Base-by-base conservation (phyloP, 2,113 vertebrate species). In the Periophthalmus modestus region DNA sequence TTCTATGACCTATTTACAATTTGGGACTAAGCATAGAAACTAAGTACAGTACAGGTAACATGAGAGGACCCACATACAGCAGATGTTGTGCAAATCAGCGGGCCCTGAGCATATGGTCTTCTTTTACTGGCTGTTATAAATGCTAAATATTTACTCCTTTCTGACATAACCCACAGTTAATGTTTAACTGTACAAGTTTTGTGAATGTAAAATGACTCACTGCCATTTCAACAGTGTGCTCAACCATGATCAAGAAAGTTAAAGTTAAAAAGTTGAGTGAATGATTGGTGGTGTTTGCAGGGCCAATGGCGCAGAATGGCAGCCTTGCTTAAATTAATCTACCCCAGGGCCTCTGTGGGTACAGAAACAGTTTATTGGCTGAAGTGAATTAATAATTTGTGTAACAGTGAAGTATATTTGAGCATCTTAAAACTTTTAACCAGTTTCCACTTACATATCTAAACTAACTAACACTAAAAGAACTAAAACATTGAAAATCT, bases 161-260 rank as follows among this genome's bases (percentile, higher is more conserved):
- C 59, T 77, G 78, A 79, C 77, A 80, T 72, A 79, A 84, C 47
- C 52, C 66, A n/a, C 19, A 74, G 75, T 79, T 19, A 87, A 74
- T 81, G 43, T 89, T 91, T 88, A 89, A 90, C 82, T 5, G 16
- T 21, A 74, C 84, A 65, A 74, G 28, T 72, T 68, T 71, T 47
- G 43, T 78, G 55, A 54, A 72, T 78, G 86, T 85, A 85, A 80
- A 80, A 79, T 76, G 82, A n/a, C 10, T 15, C 67, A 79, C 75
- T 73, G 52, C 82, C 71, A 75, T 69, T 15, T 28, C 57, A 59
- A 71, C 73, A 68, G 66, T 76, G 66, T 71, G 71, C 78, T 77
- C 52, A 66, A 21, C 36, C 68, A 79, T 78, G 75, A 82, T 28
- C 82, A 55, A 67, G 68, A 15, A 57, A 79, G 68, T 68, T 59